Base-by-base conservation (phyloP, 2,797 vertebrate species). In the Chiroxiphia lanceolata region DNA sequence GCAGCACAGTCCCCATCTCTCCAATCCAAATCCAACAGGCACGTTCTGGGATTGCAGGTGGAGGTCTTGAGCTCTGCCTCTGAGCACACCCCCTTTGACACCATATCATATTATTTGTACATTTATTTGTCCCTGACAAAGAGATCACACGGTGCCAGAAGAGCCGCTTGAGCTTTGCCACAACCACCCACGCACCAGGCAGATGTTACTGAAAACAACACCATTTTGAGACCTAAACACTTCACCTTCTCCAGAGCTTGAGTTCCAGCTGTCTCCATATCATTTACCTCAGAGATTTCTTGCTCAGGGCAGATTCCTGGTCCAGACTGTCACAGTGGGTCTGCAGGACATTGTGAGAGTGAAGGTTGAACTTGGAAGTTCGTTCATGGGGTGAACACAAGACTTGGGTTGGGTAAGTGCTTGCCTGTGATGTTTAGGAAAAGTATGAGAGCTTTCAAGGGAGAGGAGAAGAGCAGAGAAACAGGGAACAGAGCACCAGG, bases 101-200 rank as follows among this genome's bases (percentile, higher is more conserved):
- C 12, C 51, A 2, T 9, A 3, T 3, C 25, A 5, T 14, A 3
- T 18, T 51, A 3, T 53, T 33, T 42, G 16, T 56, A 2, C 17
- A 31, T 89, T 29, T 57, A 16, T 48, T 61, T 53, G 27, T 13
- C 13, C 17, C 31, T 38, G 14, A 16, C 15, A 10, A 38, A 34
- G 15, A n/a, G 6, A 44, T 6, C 10, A 33, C 1, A 2, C 3
- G 20, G 40, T 11, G 25, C 15, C 36, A 48, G 9, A 4, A 61
- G 48, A 65, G 45, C 50, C 68, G 17, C 34, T 38, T 42, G 44
- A 78, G 9, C 6, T 95, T 54, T 61, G 38, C 38, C 61, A 44
- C 8, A 18, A 4, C 10, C 19, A 38, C 21, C 51, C 36, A 31
- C 6, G 10, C 6, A 9, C 9, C 27, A 93, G 6, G 21, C 6